Conservation (phyloP, 2,888 invertebrate species). For the Drepanosiphum platanoidis region DNA sequence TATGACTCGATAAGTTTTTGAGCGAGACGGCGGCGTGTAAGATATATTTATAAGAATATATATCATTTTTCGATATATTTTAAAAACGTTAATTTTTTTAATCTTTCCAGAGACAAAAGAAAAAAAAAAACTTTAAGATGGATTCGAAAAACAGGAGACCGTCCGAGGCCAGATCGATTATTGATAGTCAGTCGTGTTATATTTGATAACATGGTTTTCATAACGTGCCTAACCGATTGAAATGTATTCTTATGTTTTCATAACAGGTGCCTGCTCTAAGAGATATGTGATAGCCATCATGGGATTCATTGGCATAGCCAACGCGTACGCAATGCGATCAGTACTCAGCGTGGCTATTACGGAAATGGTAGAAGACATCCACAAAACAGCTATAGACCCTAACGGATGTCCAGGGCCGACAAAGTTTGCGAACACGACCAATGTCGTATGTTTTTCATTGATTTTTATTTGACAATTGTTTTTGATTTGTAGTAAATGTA, state of each 20-base stretch:
- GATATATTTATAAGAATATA: no score
- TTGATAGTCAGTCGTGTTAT: slow-evolving; percentile 38
- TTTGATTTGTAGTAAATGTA: not conserved
- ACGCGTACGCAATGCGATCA: slow-evolving; percentile 69
- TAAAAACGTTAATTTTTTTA: not conserved
- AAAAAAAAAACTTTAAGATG: slow-evolving; percentile 10
- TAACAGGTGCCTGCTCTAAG: slow-evolving; percentile 65
- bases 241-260: not conserved
- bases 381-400: slow-evolving; percentile 67
- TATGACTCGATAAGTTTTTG: not conserved
- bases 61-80: not conserved
- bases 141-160: slow-evolving; percentile 51
- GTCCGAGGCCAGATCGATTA: slow-evolving; percentile 42
- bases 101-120: no score
- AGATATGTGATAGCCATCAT: slow-evolving; percentile 66
- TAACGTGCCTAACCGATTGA: not conserved
- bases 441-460: slow-evolving; percentile 64
- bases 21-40: not conserved
- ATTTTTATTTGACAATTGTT: not conserved
- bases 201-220: not conserved
- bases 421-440: slow-evolving; percentile 63
- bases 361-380: slow-evolving; percentile 67
- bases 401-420: slow-evolving; percentile 70
- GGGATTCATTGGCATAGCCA: slow-evolving; percentile 69
- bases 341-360: slow-evolving; percentile 68